Base-by-base conservation (phyloP, 2,888 invertebrate species). In the Oxystoma pomonae region DNA sequence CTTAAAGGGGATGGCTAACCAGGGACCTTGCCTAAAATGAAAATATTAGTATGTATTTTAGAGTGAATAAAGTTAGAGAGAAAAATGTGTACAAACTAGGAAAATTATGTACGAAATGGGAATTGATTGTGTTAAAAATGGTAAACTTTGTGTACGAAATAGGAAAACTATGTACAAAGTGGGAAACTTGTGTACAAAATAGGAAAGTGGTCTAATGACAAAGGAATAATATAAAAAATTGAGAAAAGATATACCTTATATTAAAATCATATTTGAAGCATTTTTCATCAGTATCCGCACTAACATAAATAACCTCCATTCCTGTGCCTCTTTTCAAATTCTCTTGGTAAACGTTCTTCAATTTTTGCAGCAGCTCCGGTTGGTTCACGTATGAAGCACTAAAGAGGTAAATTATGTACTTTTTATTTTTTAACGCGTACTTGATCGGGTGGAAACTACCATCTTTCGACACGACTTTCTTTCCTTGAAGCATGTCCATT, bases 221-320 rank as follows among this genome's bases (percentile, higher is more conserved):
- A n/a, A n/a, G n/a, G n/a, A n/a, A n/a, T n/a, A n/a, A n/a, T n/a
- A n/a, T n/a, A n/a, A n/a, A n/a, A n/a, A n/a, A n/a, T n/a, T n/a
- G n/a, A n/a, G n/a, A n/a, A n/a, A n/a, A n/a, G n/a, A n/a, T n/a
- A 7, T 35, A 35, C 18, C 52, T 59, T 3, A 63, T 64, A 17
- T 19, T 55, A 51, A 70, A 68, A 22, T 71, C 69, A 17, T 62
- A 49, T 5, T 63, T 67, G 51, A 67, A 73, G 16, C 55, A 58
- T 20, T 65, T 66, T 19, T 69, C 65, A 2, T 71, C 70, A 1
- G 66, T 69, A 59, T 73, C 73, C 0, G 71, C 66, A 1, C 71
- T 66, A 5, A 73, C 71, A 57, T 70, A 73, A n/a, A 73, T 65
- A 0, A 73, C 64, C 55, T 72, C 71, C 65, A 72, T 71, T 5